Evolutionary conservation across 2,113 vertebrate species (phyloP).

Genomic region (Aspiorhynchus laticeps): DNA sequence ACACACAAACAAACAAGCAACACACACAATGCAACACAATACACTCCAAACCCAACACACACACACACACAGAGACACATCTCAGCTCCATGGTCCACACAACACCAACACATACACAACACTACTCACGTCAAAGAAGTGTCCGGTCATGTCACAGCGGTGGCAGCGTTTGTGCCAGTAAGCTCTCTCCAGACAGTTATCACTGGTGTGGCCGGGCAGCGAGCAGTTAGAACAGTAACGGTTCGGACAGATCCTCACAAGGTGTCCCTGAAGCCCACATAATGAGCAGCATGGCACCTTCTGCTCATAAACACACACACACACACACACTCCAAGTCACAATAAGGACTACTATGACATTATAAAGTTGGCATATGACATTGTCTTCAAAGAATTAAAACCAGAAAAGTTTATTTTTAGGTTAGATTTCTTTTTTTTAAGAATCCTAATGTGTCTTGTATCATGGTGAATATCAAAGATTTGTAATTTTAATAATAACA

Average conservation of each 20-base stretch:
- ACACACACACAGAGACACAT: conserved; percentile 45
- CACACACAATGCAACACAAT: conserved; percentile 43
- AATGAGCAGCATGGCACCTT: conserved; percentile 83
- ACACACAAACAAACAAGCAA: conserved; percentile 50
- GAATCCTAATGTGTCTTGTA: neutral
- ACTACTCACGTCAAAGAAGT: conserved; percentile 90
- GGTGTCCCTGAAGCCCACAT: conserved; percentile 83
- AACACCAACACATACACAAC: conserved; percentile 41
- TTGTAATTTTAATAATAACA: neutral
- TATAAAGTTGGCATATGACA: neutral
- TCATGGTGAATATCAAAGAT: neutral
- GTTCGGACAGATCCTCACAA: conserved; percentile 76
- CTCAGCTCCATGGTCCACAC: neutral
- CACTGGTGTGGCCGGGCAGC: conserved; percentile 81
- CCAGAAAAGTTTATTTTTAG: neutral
- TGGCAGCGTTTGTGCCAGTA: conserved; percentile 86
- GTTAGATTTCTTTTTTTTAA: neutral
- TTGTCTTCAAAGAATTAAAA: neutral
- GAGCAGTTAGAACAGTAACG: conserved; percentile 88
- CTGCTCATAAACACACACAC: conserved; percentile 66
- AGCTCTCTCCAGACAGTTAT: conserved; percentile 80
- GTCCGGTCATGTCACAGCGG: conserved; percentile 89
- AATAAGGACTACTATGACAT: neutral
- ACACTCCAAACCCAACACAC: neutral
- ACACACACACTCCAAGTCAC: conserved; percentile 10